phyloP scores from a whole-genome alignment of 2,113 vertebrate species.

The Sitta europaea region DNA sequence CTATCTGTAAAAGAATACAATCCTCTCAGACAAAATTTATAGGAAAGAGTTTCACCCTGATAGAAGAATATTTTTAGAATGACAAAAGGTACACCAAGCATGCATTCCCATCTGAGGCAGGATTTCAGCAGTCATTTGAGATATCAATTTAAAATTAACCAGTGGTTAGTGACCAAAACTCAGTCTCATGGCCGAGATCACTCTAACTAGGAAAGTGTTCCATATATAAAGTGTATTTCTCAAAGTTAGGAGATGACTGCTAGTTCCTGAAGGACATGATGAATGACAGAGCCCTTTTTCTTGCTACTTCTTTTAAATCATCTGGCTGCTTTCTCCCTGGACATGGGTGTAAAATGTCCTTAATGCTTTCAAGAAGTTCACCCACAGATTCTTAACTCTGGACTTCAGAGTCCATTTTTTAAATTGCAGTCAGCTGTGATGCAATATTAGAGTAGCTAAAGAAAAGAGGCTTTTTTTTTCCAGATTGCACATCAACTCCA shows the following conservation, averaged over 20 bases:
- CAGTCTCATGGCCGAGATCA: background rate
- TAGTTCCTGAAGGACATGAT: background rate
- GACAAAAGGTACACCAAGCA: background rate
- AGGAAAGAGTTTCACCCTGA: background rate
- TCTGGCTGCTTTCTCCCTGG: background rate
- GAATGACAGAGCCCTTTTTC: background rate
- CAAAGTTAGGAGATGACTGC: background rate
- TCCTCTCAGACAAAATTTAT: background rate
- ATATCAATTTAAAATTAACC: background rate
- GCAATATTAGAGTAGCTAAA: background rate
- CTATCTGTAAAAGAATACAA: background rate
- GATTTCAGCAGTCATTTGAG: background rate
- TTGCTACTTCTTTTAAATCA: background rate
- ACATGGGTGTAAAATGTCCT: background rate
- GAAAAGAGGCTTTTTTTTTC: background rate
- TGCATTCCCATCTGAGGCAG: background rate
- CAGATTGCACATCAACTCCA: background rate
- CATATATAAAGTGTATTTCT: background rate
- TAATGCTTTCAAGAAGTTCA: background rate
- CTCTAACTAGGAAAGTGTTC: background rate
- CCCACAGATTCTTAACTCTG: background rate
- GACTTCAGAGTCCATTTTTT: background rate
- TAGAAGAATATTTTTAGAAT: background rate
- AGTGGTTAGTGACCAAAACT: background rate
- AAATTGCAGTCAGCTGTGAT: background rate